These are phyloP conservation scores for Takifugu flavidus DNA, from an alignment of 2,113 vertebrate species.

Conservation along the genomic window DNA sequence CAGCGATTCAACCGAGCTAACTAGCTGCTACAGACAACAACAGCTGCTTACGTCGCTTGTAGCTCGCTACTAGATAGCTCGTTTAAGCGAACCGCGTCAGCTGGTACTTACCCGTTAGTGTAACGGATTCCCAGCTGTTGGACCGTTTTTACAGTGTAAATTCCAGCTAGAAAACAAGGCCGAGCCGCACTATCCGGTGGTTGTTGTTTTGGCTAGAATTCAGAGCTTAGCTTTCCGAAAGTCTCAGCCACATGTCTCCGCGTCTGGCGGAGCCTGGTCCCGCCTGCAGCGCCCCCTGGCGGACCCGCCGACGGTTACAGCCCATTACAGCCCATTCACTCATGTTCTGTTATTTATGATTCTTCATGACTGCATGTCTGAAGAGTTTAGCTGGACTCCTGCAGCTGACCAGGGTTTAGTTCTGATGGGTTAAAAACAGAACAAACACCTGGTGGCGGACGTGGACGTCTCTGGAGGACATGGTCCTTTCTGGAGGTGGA, in stretches of 20 bases:
- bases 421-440: no score
- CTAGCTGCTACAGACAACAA: slow-evolving; percentile 58
- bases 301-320: slow-evolving; percentile 23
- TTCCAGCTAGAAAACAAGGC: slow-evolving; percentile 7
- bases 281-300: slow-evolving; percentile 31
- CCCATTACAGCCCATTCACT: no score
- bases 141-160: slow-evolving; percentile 9
- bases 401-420: no score
- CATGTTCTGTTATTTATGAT: no score
- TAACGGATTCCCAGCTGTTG: slow-evolving; percentile 8
- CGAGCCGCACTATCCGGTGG: slow-evolving; percentile 4
- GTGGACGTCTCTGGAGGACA: no score
- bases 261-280: slow-evolving; percentile 23
- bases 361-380: no score
- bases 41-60: slow-evolving; percentile 61
- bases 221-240: slow-evolving; percentile 57
- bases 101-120: slow-evolving; percentile 49
- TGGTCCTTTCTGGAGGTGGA: no score
- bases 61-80: slow-evolving; percentile 45
- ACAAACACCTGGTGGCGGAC: no score
- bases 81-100: slow-evolving; percentile 17
- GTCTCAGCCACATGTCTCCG: slow-evolving; percentile 71
- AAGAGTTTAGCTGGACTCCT: no score
- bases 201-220: slow-evolving; percentile 39
- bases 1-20: slow-evolving; percentile 40